Evolutionary conservation across 92 coral and sea anemone species (phyloP), one percentile per base, ranked within the genome.

Genomic region (Phenganax subtilis): DNA sequence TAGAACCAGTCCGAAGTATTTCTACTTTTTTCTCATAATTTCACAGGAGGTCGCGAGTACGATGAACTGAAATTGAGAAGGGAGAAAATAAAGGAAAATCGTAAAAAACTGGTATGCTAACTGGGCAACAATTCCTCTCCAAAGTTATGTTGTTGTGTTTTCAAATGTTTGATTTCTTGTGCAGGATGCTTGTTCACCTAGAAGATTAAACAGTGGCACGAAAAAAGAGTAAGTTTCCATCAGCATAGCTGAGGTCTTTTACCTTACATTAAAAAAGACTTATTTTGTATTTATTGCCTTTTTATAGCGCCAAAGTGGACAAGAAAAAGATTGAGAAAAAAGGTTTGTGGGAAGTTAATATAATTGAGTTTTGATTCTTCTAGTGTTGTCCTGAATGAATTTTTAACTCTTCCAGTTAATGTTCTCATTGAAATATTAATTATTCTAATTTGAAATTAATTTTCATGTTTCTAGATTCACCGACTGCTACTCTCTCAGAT

Each of bases 31-130:
- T 51, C 28, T 8, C 25, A 9, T 30, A 6, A 9, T 54, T 79
- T 11, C 44, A 25, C 73, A 96, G 99, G 87, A 73, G 91, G 99
- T 82, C 96, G 90, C 77, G 99, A 92, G 57, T 96, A 90, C 54
- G 99, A 96, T 77, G 99, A 96, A 81, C 91, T 85, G 73, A 81
- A 93, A 59, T 65, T 96, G 27, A 88, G 99, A 73, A 81, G 99
- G 62, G 99, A 96, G 72, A 92, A 97, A 85, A 83, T 88, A 55
- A 96, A 96, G 64, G 99, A 96, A 77, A 96, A 96, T 76, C 92
- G 93, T 54, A 86, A 97, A 62, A 96, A 92, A 80, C 85, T 92
- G 97, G 97, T 96, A 55, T 29, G 64, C 60, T 9, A 12, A 27
- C 84, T 82, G 61, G 61, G 81, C 6, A 55, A 74, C 5, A 37